Evolutionary conservation across 2,797 vertebrate genomes (phyloP), one percentile per base, ranked within the genome.

Genomic region (Eulemur rubriventer): DNA sequence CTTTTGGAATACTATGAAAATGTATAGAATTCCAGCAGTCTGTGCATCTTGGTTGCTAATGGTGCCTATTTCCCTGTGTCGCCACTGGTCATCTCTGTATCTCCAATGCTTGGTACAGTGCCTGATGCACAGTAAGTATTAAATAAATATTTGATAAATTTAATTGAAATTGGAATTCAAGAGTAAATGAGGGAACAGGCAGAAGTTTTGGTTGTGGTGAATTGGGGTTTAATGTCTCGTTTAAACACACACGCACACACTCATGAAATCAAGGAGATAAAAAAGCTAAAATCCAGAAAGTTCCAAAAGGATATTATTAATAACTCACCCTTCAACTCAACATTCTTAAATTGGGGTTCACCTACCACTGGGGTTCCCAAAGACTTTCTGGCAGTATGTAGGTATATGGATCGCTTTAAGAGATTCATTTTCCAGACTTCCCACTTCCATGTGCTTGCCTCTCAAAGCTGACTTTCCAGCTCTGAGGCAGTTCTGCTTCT

Each of bases 201-300:
- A 75, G 38, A 87, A 72, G 33, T 43, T 93, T 73, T 85, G 33
- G 33, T 76, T 87, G 30, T 92, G 63, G 57, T 90, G 48, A 92
- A 80, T 35, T 80, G n/a, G 72, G 43, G 76, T 33, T 52, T 89
- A 86, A 41, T 80, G 70, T 61, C 89, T 89, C 41, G 38, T 73
- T 73, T 81, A 80, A 17, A 92, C 13, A 67, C 13, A 67, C 16
- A 80, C 14, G 38, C 2, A 72, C 8, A 48, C 16, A 75, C 4
- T 48, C 2, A 75, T 4, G 82, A 72, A 92, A 81, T 76, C 65
- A 79, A 95, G 61, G 46, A 96, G 89, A 93, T 87, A 69, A 96
- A 98, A 97, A 86, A 59, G 70, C 55, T 67, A 78, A 79, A 97
- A 94, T 96, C 92, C 95, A 85, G 91, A 55, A 55, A 97, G 78